phyloP scores from a whole-genome alignment of 2,797 vertebrate genomes.

The Poecilia wingei region DNA sequence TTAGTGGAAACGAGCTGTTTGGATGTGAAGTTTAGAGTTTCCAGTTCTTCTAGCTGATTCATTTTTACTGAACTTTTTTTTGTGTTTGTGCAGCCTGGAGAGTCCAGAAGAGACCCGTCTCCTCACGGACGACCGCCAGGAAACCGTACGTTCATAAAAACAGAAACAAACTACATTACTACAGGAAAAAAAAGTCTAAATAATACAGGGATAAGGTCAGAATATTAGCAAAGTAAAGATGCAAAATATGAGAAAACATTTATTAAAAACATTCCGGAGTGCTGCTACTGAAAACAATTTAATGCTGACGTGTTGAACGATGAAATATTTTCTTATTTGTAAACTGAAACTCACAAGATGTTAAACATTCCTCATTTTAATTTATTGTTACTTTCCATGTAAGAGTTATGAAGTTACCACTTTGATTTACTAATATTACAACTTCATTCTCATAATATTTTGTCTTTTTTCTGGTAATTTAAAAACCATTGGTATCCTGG shows the following conservation, averaged over 20 bases:
- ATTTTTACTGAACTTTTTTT: neutral
- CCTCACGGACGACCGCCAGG: constrained; percentile 25
- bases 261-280: neutral
- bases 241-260: neutral
- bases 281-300: neutral
- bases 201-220: neutral
- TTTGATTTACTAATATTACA: neutral
- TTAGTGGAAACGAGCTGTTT: neutral
- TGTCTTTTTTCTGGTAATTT: neutral
- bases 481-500: neutral
- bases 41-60: neutral
- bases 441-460: neutral
- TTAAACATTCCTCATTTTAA: neutral
- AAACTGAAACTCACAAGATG: neutral
- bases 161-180: neutral
- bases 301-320: neutral
- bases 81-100: constrained; percentile 23
- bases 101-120: constrained; percentile 53
- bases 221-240: neutral
- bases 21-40: neutral
- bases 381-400: too few relatives aligned
- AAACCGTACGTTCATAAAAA: constrained; percentile 45
- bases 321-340: neutral
- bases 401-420: too few relatives aligned
- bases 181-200: neutral